Conservation (phyloP, 1,140 invertebrate genomes). For the Pseudachorutes palmiensis region DNA sequence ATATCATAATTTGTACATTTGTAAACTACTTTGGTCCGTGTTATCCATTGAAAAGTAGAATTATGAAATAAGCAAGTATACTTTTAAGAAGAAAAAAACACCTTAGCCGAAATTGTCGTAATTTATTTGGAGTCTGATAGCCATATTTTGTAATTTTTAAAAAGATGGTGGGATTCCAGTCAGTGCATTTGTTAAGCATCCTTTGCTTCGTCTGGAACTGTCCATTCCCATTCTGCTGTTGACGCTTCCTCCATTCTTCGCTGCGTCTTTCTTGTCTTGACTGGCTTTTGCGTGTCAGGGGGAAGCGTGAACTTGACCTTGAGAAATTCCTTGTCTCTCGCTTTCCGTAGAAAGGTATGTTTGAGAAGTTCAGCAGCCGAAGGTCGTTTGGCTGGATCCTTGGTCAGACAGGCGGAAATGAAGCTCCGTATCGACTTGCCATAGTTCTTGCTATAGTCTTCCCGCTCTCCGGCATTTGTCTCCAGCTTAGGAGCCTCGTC, state of each 20-base stretch:
- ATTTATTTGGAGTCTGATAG: too few species aligned
- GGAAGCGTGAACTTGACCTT: constrained; percentile 79
- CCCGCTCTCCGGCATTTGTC: constrained; percentile 76
- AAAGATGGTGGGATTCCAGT: neutral
- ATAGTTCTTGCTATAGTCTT: constrained; percentile 88
- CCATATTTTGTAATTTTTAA: constrained; percentile 1
- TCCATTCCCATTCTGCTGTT: neutral
- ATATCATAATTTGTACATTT: too few species aligned
- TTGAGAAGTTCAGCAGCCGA: constrained; percentile 96
- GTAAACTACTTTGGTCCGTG: too few species aligned
- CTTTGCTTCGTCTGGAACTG: neutral
- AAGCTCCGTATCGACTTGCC: constrained; percentile 95
- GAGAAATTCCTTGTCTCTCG: constrained; percentile 92
- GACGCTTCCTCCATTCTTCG: neutral
- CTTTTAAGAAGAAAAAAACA: too few species aligned
- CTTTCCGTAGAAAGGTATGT: constrained; percentile 98
- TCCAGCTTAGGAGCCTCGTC: constrained; percentile 97
- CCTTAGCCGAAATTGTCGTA: too few species aligned
- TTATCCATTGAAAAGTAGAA: too few species aligned
- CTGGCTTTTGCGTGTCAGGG: constrained; percentile 55
- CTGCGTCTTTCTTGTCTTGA: neutral
- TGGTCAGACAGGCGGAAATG: constrained; percentile 88
- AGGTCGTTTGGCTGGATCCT: constrained; percentile 80
- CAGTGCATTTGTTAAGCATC: neutral
- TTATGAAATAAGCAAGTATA: too few species aligned